phyloP scores from a whole-genome alignment of 1,140 invertebrate genomes.

The Caenorhabditis latens region DNA sequence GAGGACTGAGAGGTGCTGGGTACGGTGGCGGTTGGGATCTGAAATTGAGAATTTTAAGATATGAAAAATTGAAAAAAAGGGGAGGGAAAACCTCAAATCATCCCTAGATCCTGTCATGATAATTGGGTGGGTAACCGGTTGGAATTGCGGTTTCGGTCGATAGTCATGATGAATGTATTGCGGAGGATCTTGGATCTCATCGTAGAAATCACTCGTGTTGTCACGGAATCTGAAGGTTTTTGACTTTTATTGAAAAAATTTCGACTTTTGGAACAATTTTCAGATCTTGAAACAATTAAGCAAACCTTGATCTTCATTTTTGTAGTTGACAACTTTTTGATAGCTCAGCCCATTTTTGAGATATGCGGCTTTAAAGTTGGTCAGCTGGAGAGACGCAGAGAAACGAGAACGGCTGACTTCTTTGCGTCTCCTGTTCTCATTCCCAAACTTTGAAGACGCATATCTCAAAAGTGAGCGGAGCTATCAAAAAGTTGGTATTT shows the following conservation, averaged over 20 bases:
- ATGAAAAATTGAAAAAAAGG: neutral
- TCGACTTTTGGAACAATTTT: too few species aligned
- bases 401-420: too few species aligned
- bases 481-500: neutral
- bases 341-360: too few species aligned
- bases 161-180: constrained; percentile 47
- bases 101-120: constrained; percentile 16
- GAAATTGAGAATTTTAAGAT: neutral
- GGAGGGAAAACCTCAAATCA: neutral
- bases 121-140: constrained; percentile 28
- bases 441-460: too few species aligned
- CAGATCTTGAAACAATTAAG: too few species aligned
- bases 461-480: too few species aligned
- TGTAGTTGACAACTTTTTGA: too few species aligned
- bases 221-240: neutral
- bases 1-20: constrained; percentile 6
- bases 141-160: constrained; percentile 4
- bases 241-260: too few species aligned
- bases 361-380: too few species aligned
- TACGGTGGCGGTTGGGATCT: constrained; percentile 46
- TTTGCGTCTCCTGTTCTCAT: too few species aligned
- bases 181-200: neutral
- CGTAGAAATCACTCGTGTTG: constrained; percentile 17
- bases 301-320: too few species aligned
- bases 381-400: too few species aligned